Evolutionary conservation across 1,140 invertebrate genomes (phyloP).

Genomic region (Aricia agestis): DNA sequence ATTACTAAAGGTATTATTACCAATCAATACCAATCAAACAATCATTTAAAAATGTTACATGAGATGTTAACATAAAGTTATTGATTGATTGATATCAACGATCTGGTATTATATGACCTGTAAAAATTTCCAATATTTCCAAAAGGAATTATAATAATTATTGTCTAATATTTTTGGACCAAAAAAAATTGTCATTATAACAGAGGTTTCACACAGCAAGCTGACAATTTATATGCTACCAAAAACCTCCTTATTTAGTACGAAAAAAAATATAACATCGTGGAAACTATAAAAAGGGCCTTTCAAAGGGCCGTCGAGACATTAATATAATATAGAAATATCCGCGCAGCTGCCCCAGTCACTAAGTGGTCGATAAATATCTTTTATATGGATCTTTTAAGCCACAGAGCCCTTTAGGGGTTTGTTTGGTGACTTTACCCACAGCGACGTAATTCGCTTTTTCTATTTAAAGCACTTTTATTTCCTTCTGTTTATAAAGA

Average conservation of each 20-base stretch:
- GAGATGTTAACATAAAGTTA: too few relatives aligned
- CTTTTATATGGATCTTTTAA: conserved; percentile 1
- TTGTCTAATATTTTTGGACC: too few relatives aligned
- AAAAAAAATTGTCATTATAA: too few relatives aligned
- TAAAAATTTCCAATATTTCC: too few relatives aligned
- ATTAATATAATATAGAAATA: conserved; percentile 2
- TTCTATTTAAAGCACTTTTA: not conserved
- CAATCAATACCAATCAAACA: too few relatives aligned
- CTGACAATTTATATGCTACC: too few relatives aligned
- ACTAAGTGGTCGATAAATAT: conserved; percentile 1
- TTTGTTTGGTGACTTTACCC: not conserved
- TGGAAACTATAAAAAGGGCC: not conserved
- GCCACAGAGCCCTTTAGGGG: not conserved
- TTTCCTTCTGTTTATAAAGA: not conserved
- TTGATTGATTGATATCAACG: too few relatives aligned
- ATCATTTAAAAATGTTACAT: too few relatives aligned
- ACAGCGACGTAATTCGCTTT: not conserved
- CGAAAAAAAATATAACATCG: not conserved
- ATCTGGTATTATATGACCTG: too few relatives aligned
- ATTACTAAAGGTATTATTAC: too few relatives aligned
- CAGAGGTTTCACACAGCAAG: too few relatives aligned
- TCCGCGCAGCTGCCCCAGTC: conserved; percentile 1
- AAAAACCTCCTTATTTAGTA: not conserved
- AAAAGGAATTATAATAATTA: too few relatives aligned
- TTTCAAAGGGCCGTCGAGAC: not conserved